Conservation (phyloP, 2,888 invertebrate genomes). For the Agrochola lota region DNA sequence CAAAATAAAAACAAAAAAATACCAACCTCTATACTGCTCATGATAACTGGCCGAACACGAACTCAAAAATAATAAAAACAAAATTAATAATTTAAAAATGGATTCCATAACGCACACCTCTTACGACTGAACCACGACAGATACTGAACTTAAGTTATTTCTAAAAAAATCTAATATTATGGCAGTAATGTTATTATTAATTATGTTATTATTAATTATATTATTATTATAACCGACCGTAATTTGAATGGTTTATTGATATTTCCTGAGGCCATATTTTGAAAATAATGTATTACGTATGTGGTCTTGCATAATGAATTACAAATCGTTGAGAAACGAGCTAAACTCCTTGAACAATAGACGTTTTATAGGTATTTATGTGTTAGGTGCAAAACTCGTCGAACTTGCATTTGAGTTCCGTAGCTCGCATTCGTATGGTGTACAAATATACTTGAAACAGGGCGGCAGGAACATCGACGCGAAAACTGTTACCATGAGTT, state of each 20-base stretch:
- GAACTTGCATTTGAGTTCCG: not conserved
- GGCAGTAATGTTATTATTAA: not conserved
- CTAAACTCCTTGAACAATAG: constrained; percentile 6
- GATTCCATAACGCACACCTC: constrained; percentile 14
- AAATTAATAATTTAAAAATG: constrained; percentile 35
- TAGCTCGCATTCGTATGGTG: not conserved
- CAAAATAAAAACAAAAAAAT: not conserved
- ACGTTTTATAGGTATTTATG: not conserved
- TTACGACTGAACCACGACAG: not conserved
- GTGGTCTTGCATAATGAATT: constrained; percentile 23
- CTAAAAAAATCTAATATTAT: constrained; percentile 28
- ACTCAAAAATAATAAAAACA: constrained; percentile 60
- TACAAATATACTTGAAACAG: no score
- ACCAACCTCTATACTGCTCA: constrained; percentile 84
- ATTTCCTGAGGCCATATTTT: constrained; percentile 47
- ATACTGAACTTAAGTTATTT: not conserved
- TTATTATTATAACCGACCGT: constrained; percentile 35
- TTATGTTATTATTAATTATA: not conserved
- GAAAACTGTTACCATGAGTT: no score
- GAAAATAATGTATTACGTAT: constrained; percentile 54
- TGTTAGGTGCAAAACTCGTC: not conserved
- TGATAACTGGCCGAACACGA: constrained; percentile 79
- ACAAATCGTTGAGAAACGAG: not conserved
- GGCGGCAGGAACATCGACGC: no score
- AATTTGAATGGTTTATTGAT: constrained; percentile 58